Conservation (phyloP, 2,888 invertebrate species). For the Trimorus sp. region DNA sequence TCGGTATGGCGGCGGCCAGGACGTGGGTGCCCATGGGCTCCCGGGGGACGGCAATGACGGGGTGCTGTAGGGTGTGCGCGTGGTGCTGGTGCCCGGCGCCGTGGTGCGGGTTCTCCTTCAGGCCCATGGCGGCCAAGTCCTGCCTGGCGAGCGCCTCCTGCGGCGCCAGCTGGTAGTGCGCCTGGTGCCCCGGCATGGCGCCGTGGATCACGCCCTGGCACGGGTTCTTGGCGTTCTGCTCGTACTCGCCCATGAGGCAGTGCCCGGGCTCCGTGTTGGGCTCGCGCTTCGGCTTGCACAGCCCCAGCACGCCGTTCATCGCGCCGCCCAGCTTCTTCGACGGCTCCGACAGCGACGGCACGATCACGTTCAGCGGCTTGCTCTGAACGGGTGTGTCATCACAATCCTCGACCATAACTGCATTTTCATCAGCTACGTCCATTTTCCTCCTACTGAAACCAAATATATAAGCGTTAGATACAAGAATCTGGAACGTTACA, state of each 20-base stretch:
- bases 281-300: slow-evolving; percentile 88
- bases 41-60: slow-evolving; percentile 73
- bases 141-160: slow-evolving; percentile 70
- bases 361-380: slow-evolving; percentile 82
- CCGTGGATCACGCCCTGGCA: slow-evolving; percentile 77
- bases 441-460: too few species aligned
- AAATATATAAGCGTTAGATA: too few species aligned
- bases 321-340: slow-evolving; percentile 73
- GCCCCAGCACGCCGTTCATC: slow-evolving; percentile 56
- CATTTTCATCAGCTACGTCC: too few species aligned
- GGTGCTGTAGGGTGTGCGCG: slow-evolving; percentile 72
- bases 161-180: slow-evolving; percentile 72
- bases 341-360: slow-evolving; percentile 80
- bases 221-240: slow-evolving; percentile 80
- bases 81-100: slow-evolving; percentile 70
- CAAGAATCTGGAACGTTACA: too few species aligned
- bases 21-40: slow-evolving; percentile 67
- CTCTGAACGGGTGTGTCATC: too few species aligned
- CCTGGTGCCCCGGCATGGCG: slow-evolving; percentile 73
- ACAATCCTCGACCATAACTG: too few species aligned
- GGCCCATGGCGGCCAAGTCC: slow-evolving; percentile 78
- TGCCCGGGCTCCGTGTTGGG: slow-evolving; percentile 84
- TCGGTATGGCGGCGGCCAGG: slow-evolving; percentile 70
- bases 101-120: slow-evolving; percentile 71
- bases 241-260: slow-evolving; percentile 79